These are phyloP conservation scores for Miniopterus natalensis DNA, from an alignment of 2,113 vertebrate genomes.

Conservation along the genomic window DNA sequence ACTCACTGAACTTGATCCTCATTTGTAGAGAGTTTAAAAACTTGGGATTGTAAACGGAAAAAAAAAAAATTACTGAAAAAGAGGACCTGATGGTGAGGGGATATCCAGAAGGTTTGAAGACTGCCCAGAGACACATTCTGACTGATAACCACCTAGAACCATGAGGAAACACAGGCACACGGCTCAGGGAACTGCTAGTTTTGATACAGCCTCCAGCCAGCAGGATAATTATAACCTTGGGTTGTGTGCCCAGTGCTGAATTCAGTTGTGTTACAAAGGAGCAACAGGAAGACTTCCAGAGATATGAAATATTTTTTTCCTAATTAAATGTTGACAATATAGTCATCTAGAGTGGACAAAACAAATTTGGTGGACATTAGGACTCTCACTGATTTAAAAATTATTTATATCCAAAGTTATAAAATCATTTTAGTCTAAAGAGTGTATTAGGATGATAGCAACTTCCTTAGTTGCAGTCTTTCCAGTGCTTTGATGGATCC, in stretches of 20 bases:
- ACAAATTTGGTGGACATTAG: background rate
- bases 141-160: background rate
- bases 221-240: no score
- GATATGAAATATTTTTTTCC: background rate
- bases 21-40: background rate
- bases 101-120: background rate
- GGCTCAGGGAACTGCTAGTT: background rate
- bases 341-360: background rate
- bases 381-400: background rate
- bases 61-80: background rate
- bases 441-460: background rate
- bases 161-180: fast-evolving
- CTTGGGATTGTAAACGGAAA: background rate
- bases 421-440: background rate
- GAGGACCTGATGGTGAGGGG: background rate
- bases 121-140: background rate
- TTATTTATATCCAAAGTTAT: background rate
- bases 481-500: background rate
- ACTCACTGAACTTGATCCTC: background rate
- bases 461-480: background rate
- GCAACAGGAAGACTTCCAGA: background rate
- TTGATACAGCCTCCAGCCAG: background rate
- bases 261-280: background rate
- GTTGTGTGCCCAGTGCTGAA: background rate
- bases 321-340: background rate